Percentiles rank a stretch among this genome's conserved stretches.
Conservation (phyloP, 2,113 vertebrate species). For the Empidonax traillii region DNA sequence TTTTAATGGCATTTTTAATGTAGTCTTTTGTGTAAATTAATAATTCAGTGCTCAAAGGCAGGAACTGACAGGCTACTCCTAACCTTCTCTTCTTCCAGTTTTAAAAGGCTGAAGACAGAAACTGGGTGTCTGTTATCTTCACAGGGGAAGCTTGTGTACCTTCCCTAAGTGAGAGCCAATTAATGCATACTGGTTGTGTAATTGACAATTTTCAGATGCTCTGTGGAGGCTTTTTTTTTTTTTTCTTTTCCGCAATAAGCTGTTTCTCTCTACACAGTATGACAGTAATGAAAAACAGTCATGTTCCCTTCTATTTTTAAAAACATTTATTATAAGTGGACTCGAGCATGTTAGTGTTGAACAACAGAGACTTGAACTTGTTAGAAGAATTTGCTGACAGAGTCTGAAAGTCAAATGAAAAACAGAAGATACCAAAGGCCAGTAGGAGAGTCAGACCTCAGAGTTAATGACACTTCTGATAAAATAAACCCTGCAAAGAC, state of each 20-base stretch:
- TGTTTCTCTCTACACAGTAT: conserved; percentile 61
- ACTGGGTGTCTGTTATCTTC: background rate
- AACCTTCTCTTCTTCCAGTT: background rate
- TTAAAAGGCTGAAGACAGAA: conserved; percentile 23
- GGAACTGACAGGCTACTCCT: background rate
- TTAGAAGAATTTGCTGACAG: conserved; percentile 46
- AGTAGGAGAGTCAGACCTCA: background rate
- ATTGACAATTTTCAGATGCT: conserved; percentile 73
- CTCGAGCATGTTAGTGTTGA: conserved; percentile 32
- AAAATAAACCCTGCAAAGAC: conserved; percentile 4
- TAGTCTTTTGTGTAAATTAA: conserved; percentile 34
- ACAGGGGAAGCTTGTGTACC: background rate
- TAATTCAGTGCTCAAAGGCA: conserved; percentile 13
- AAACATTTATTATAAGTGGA: conserved; percentile 63
- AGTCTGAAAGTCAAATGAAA: conserved; percentile 20
- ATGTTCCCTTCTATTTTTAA: conserved; percentile 59
- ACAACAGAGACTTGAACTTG: conserved; percentile 24
- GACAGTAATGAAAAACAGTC: conserved; percentile 74
- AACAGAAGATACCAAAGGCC: background rate
- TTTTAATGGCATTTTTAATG: conserved; percentile 40
- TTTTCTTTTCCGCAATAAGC: conserved; percentile 57
- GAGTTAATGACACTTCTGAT: background rate
- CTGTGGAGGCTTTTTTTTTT: conserved; percentile 20
- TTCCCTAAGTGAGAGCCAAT: conserved; percentile 61
- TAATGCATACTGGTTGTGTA: conserved; percentile 67